Base-by-base conservation (phyloP, 2,888 invertebrate species). In the Eupithecia dodoneata region DNA sequence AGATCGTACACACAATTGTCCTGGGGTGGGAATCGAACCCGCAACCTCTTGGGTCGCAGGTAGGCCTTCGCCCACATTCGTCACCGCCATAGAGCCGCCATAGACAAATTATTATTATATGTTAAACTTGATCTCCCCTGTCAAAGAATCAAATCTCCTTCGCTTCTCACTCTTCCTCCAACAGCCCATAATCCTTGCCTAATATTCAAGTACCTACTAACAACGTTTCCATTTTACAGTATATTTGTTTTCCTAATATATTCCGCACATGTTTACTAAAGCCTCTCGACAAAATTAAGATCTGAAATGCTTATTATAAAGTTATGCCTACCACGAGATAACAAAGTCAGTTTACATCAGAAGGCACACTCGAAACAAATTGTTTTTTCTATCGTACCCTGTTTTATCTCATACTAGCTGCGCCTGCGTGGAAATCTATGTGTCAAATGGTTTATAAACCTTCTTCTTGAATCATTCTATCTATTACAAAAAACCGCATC, bases 241-340 rank as follows among this genome's bases (percentile, higher is more conserved):
- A 13, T 67, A 67, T 67, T 67, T 67, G 42, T 67, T 67, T 44
- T 44, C 44, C n/a, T 67, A 2, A 44, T 66, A 65, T 66, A 67
- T 67, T 67, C 67, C 15, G 15, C 7, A 0, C 42, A 44, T 67
- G 67, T 44, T 67, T 67, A 44, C 42, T 5, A 44, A 67, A 67
- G 44, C 44, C n/a, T 15, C 67, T 67, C 42, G 67, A 67, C 42
- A 44, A 67, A 44, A 67, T 67, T n/a, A 44, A 44, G 67, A 67
- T 67, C 15, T 15, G 67, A 44, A n/a, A 66, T 44, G 15, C 41
- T 66, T 30, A 42, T 41, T 41, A 65, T 13, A 65, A 10, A 41
- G 41, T 41, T 41, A 42, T 66, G 15, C 42, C 41, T 66, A 42
- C 42, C 41, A 18, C 59, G 2, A 59, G 18, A 18, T 9, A 18